These are phyloP conservation scores for Autographa pulchrina DNA, from an alignment of 2,888 invertebrate species.

Conservation along the genomic window DNA sequence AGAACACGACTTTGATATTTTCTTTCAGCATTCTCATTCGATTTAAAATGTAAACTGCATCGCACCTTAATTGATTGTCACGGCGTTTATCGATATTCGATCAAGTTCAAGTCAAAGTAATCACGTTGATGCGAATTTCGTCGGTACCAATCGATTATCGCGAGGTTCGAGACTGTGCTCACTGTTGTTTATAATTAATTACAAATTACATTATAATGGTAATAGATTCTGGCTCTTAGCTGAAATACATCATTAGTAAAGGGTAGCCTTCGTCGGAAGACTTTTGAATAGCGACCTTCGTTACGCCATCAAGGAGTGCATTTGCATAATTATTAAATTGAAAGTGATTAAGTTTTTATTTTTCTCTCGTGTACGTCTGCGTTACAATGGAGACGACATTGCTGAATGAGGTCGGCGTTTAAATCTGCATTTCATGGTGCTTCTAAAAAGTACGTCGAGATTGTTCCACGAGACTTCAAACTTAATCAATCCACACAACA, in stretches of 20 bases:
- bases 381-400: constrained; percentile 31
- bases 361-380: constrained; percentile 35
- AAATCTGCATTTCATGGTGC: constrained; percentile 45
- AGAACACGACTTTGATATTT: constrained; percentile 6
- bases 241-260: constrained; percentile 34
- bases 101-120: constrained; percentile 56
- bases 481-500: constrained; percentile 28
- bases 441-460: constrained; percentile 38
- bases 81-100: constrained; percentile 51
- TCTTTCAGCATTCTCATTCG: constrained; percentile 24
- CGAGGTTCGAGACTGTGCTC: constrained; percentile 43
- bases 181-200: constrained; percentile 55
- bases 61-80: constrained; percentile 42
- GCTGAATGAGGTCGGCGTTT: constrained; percentile 48
- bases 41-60: constrained; percentile 51
- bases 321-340: constrained; percentile 62
- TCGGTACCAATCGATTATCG: constrained; percentile 55
- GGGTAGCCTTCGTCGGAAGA: constrained; percentile 41
- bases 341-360: constrained; percentile 56
- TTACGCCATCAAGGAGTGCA: constrained; percentile 38
- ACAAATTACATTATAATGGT: constrained; percentile 39
- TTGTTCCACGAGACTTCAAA: constrained; percentile 45
- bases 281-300: constrained; percentile 52
- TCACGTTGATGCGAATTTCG: constrained; percentile 51
- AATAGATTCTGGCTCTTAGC: constrained; percentile 23